Percentiles rank a stretch among this genome's conserved stretches.
Conservation (phyloP, 2,113 vertebrate genomes). For the Rostratula benghalensis region DNA sequence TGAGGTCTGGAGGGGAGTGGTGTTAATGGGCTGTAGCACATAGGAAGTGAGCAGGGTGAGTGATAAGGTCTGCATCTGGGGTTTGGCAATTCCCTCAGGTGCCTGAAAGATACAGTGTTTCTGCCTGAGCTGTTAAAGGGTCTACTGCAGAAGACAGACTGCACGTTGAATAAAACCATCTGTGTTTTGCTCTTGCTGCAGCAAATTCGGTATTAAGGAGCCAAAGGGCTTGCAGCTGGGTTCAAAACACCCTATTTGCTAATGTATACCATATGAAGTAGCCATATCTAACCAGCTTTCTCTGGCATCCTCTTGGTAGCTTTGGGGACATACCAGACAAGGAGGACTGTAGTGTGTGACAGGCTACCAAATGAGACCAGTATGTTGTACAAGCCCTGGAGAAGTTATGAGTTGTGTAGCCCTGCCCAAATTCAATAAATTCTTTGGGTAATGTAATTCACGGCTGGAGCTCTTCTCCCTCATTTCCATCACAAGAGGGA, state of each 20-base stretch:
- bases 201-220: background rate
- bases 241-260: background rate
- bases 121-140: background rate
- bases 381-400: background rate
- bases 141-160: background rate
- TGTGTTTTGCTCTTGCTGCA: background rate
- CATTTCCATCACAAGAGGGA: background rate
- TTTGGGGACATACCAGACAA: background rate
- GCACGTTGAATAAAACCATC: background rate
- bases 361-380: background rate
- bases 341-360: background rate
- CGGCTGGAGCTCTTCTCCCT: background rate
- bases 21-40: conserved; percentile 35
- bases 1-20: background rate
- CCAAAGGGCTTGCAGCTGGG: background rate
- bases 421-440: background rate
- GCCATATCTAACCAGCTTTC: background rate
- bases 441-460: background rate
- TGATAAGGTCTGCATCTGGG: conserved; percentile 1
- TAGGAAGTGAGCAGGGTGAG: background rate
- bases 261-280: background rate
- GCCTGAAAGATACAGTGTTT: background rate
- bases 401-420: background rate
- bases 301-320: background rate
- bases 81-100: background rate